A percentile compares a stretch with the other conserved stretches of the same genome.
These are phyloP conservation scores for Megalops atlanticus DNA, from an alignment of 2,113 vertebrate genomes.

Conservation along the genomic window DNA sequence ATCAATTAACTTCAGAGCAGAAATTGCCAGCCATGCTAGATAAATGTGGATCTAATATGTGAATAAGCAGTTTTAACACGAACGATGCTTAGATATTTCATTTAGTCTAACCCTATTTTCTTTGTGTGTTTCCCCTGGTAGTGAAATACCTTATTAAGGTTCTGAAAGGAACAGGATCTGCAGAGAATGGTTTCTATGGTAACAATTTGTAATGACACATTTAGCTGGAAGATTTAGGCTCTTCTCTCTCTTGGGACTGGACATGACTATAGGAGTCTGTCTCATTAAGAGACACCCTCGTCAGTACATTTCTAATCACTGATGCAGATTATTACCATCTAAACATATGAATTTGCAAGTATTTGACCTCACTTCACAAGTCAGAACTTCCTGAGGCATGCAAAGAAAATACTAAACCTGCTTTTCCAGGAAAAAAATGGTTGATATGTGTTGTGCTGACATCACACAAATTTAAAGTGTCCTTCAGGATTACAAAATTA, in stretches of 20 bases:
- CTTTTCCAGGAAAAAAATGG: background rate
- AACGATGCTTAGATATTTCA: background rate
- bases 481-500: background rate
- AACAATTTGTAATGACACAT: constrained; percentile 51
- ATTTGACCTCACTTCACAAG: background rate
- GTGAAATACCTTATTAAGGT: constrained; percentile 51
- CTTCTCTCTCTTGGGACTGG: constrained; percentile 57
- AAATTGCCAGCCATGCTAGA: background rate
- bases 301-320: constrained; percentile 60
- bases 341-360: background rate
- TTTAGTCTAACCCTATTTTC: constrained; percentile 17
- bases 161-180: constrained; percentile 43
- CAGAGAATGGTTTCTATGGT: constrained; percentile 61
- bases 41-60: background rate
- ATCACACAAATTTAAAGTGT: background rate
- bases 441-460: background rate
- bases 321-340: constrained; percentile 47
- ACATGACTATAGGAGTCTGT: constrained; percentile 45
- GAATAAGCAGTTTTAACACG: background rate
- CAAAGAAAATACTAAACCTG: background rate
- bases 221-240: constrained; percentile 69
- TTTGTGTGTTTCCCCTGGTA: constrained; percentile 9
- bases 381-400: background rate
- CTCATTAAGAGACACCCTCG: constrained; percentile 54
- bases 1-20: background rate